Conservation (phyloP, 2,113 vertebrate species). For the Esox niger region DNA sequence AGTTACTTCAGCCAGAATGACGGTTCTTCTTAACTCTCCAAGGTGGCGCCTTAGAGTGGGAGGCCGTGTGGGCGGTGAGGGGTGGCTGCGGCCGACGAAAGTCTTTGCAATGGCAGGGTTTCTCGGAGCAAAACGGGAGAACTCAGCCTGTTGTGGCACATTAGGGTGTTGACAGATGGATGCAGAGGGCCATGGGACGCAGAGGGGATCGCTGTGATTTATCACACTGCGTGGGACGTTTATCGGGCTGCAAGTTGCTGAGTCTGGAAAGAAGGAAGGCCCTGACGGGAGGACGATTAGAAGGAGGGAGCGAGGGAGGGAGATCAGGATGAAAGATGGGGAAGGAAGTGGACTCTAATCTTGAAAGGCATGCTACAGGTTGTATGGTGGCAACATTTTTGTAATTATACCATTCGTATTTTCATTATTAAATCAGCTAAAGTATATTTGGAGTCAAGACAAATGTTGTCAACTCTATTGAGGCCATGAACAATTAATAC, state of each 20-base stretch:
- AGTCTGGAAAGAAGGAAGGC: slow-evolving; percentile 43
- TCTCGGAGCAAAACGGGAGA: slow-evolving; percentile 54
- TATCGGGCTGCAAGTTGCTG: slow-evolving; percentile 55
- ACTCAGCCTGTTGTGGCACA: slow-evolving; percentile 54
- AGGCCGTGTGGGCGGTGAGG: too few relatives aligned
- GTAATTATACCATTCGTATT: too few relatives aligned
- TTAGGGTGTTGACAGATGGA: slow-evolving; percentile 72
- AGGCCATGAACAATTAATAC: too few relatives aligned
- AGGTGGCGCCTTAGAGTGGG: too few relatives aligned
- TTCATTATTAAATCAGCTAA: too few relatives aligned
- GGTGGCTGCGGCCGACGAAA: too few relatives aligned
- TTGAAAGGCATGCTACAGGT: too few relatives aligned
- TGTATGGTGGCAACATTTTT: too few relatives aligned
- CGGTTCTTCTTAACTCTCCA: too few relatives aligned
- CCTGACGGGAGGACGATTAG: slow-evolving; percentile 38
- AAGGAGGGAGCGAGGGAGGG: neutral
- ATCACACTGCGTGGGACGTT: slow-evolving; percentile 55
- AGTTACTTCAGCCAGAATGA: too few relatives aligned
- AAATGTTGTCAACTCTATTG: too few relatives aligned
- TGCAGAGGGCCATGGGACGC: slow-evolving; percentile 50
- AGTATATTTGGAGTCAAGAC: too few relatives aligned
- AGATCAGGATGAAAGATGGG: slow-evolving; percentile 7
- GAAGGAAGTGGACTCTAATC: neutral
- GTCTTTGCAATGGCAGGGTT: neutral
- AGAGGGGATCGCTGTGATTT: slow-evolving; percentile 63